These are phyloP conservation scores for Archilochus colubris DNA, from an alignment of 2,113 vertebrate genomes.

Conservation along the genomic window DNA sequence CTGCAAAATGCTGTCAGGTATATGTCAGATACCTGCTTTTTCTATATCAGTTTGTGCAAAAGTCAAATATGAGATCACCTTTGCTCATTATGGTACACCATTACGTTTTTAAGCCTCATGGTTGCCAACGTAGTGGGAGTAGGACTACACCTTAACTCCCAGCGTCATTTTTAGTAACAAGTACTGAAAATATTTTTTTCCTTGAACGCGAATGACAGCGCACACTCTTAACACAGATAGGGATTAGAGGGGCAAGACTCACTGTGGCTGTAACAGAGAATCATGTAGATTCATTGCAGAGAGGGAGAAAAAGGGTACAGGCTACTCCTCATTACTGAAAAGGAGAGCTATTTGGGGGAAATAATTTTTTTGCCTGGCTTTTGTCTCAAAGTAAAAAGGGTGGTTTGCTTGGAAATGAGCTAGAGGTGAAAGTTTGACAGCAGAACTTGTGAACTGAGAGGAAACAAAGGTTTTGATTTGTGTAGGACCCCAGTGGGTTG, in stretches of 20 bases:
- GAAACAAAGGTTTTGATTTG: neutral
- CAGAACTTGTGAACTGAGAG: neutral
- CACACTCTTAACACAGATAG: neutral
- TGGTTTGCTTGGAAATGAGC: neutral
- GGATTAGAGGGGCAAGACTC: neutral
- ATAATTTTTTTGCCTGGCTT: neutral
- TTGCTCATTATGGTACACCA: accelerated
- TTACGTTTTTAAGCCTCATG: neutral
- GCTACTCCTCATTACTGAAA: neutral
- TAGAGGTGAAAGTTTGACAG: neutral
- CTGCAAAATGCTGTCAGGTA: neutral
- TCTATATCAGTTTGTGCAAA: neutral
- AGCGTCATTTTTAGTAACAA: neutral
- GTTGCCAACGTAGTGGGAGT: neutral
- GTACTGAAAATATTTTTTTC: neutral
- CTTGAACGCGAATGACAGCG: neutral
- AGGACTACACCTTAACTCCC: neutral
- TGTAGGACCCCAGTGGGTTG: neutral
- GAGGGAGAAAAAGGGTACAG: neutral
- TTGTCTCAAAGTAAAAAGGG: neutral
- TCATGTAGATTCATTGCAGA: neutral
- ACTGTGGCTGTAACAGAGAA: neutral
- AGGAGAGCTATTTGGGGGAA: neutral
- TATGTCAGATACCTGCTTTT: neutral
- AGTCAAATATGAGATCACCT: accelerated